Conservation (phyloP, 2,888 invertebrate species). For the Metacarcinus magister region DNA sequence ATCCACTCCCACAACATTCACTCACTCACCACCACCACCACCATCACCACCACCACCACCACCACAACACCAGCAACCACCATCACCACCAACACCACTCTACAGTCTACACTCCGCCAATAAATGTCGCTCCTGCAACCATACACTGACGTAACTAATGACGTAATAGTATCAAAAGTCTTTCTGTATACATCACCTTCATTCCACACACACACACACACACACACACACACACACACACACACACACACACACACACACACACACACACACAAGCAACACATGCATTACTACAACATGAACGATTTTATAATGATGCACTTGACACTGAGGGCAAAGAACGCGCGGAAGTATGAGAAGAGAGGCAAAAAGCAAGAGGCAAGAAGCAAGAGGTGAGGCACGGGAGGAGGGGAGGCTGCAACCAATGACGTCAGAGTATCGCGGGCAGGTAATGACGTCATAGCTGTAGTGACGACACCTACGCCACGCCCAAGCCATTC, state of each 20-base stretch:
- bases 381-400: background rate
- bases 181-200: background rate
- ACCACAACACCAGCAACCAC: background rate
- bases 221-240: background rate
- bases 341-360: background rate
- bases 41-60: background rate
- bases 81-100: background rate
- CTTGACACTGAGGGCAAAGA: background rate
- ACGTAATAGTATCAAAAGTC: background rate
- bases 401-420: background rate
- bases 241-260: background rate
- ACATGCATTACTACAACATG: too few relatives aligned
- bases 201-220: background rate
- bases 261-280: background rate
- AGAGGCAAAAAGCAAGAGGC: background rate
- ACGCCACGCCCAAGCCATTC: conserved; percentile 23
- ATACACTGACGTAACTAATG: background rate
- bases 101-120: background rate
- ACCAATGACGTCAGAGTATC: background rate
- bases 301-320: background rate
- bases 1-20: background rate
- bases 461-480: background rate
- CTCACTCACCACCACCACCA: background rate
- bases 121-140: background rate
- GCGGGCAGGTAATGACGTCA: conserved; percentile 32